Evolutionary conservation across 2,888 invertebrate genomes (phyloP).

Genomic region (Thereva unica): DNA sequence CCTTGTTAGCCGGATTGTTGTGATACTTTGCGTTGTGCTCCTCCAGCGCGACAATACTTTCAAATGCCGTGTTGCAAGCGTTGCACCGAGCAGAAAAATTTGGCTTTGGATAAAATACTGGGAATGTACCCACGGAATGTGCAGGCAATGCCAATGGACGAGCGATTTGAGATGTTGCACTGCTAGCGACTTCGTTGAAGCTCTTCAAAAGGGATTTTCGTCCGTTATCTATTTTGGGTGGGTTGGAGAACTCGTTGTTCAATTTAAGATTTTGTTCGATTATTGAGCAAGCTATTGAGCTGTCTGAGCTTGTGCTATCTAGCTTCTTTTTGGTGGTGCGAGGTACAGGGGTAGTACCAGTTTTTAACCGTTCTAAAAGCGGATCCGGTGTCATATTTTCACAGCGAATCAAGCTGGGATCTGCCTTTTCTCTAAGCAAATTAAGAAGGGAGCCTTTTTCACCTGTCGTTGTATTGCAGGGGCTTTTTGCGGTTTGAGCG

Average conservation of each 20-base stretch:
- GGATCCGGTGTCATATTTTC: conserved; percentile 36
- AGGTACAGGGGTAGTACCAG: conserved; percentile 2
- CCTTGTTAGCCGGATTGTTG: conserved; percentile 48
- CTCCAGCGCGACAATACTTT: conserved; percentile 51
- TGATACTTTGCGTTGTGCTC: conserved; percentile 53
- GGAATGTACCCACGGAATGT: background rate
- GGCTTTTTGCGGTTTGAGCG: background rate
- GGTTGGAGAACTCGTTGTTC: conserved; percentile 15
- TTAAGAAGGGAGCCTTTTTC: conserved; percentile 25
- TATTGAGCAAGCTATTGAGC: conserved; percentile 12
- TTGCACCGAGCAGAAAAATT: conserved; percentile 53
- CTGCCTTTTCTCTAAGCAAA: conserved; percentile 35
- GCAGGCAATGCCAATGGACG: conserved; percentile 20
- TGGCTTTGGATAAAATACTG: conserved; percentile 35
- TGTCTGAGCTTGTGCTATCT: conserved; percentile 23
- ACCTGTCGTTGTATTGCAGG: conserved; percentile 9
- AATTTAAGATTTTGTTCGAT: conserved; percentile 17
- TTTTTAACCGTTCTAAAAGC: conserved; percentile 9
- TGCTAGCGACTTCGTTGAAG: conserved; percentile 35
- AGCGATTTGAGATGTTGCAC: conserved; percentile 1
- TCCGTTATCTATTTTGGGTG: conserved; percentile 28
- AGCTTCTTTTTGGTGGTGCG: conserved; percentile 4
- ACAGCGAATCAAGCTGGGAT: conserved; percentile 26
- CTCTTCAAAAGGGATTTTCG: conserved; percentile 39
- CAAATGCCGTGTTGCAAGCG: conserved; percentile 52